A percentile compares a stretch with the other conserved stretches of the same genome.
phyloP scores from a whole-genome alignment of 2,797 vertebrate genomes.

The Helarctos malayanus region DNA sequence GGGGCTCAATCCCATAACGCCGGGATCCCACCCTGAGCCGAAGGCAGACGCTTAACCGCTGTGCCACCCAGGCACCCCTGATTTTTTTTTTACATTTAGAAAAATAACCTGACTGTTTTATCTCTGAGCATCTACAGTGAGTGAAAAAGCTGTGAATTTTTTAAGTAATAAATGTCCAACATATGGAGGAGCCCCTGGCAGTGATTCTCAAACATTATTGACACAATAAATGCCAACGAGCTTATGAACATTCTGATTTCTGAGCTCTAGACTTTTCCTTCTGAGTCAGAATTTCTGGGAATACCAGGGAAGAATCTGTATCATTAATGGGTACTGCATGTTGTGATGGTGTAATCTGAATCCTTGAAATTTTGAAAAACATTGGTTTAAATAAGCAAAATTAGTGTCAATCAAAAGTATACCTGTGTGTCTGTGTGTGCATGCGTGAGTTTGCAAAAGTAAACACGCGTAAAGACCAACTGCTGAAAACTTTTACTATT shows the following conservation, averaged over 20 bases:
- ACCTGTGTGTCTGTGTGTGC: background rate
- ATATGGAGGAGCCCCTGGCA: constrained; percentile 63
- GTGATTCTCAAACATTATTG: constrained; percentile 43
- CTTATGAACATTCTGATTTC: constrained; percentile 42
- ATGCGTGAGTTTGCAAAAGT: background rate
- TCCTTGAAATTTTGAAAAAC: constrained; percentile 11
- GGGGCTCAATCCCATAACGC: too few relatives aligned
- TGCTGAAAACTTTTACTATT: background rate
- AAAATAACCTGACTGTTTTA: constrained; percentile 47
- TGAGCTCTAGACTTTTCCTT: background rate
- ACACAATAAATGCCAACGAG: constrained; percentile 1
- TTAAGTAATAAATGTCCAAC: constrained; percentile 63
- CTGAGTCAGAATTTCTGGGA: background rate
- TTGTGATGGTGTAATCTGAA: background rate
- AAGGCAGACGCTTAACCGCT: too few relatives aligned
- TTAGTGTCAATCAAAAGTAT: background rate
- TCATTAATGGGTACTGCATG: background rate
- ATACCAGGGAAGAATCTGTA: background rate
- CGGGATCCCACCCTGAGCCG: too few relatives aligned
- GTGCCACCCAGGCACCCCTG: too few relatives aligned
- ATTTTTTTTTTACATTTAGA: constrained; percentile 4
- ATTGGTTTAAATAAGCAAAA: background rate
- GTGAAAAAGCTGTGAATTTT: constrained; percentile 57
- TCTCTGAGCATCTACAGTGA: constrained; percentile 50
- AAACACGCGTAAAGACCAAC: background rate